Evolutionary conservation across 1,140 invertebrate genomes (phyloP), one percentile per base, ranked within the genome.

Genomic region (Pygmarrhopalites habei): DNA sequence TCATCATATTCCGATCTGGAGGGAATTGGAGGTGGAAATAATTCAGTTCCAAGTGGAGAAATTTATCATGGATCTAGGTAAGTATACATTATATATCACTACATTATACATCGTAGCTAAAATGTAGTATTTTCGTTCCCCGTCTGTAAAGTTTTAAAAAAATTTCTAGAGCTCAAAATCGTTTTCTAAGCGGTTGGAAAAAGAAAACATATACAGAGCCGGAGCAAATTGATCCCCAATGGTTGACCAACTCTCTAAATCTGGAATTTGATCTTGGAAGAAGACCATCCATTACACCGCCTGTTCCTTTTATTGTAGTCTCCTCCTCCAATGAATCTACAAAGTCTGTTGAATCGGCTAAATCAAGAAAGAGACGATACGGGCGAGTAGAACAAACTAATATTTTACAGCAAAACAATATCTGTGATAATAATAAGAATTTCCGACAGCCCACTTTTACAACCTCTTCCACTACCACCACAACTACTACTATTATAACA

Each of bases 181-280:
- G 57, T 7, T 68, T 68, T 47, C 41, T 68, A n/a, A 68, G 58
- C 46, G 62, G 67, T 21, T 68, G 67, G 67, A 68, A 53, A 32
- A 68, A 65, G 46, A 68, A 65, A 30, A 68, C 62, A 23, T 68
- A 68, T 41, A 44, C 35, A 21, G 67, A 68, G 52, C 58, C 58
- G 55, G 67, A 68, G 63, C 63, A 65, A 12, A 63, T 68, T 21
- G 67, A 68, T 65, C 64, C 67, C 2, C 35, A 41, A n/a, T 68
- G 67, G 62, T 32, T 68, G 10, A 68, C 64, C 1, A 57, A 68
- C 46, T 62, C 59, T 17, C 29, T 68, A 23, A 65, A 62, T 29
- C 28, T 68, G 25, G 67, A 68, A 25, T 60, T 60, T 14, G 63
- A 68, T 49, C 21, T n/a, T 1, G 66, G 62, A 23, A 30, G 44